These are phyloP conservation scores for Tipula confusa DNA, from an alignment of 2,888 invertebrate genomes.

Conservation along the genomic window DNA sequence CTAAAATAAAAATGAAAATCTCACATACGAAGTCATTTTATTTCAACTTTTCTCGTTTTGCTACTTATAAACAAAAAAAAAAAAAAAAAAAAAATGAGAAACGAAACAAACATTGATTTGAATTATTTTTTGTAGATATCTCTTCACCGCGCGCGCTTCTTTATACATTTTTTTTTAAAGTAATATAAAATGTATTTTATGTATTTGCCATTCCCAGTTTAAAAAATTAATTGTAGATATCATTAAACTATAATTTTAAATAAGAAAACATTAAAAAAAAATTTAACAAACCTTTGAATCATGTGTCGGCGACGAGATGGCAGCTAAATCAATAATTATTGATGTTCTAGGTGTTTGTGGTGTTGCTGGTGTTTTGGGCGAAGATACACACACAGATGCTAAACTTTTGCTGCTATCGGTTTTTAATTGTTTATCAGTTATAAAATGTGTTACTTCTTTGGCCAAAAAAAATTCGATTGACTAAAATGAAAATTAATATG, in stretches of 20 bases:
- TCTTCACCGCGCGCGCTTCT: neutral
- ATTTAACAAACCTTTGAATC: slow-evolving; percentile 40
- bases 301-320: slow-evolving; percentile 41
- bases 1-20: too few relatives aligned
- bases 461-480: slow-evolving; percentile 47
- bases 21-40: neutral
- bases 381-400: slow-evolving; percentile 26
- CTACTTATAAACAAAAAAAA: neutral
- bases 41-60: neutral
- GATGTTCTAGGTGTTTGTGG: slow-evolving; percentile 38
- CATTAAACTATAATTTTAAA: neutral
- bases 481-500: slow-evolving; percentile 34
- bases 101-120: neutral
- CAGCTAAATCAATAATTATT: slow-evolving; percentile 31
- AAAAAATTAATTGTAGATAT: neutral
- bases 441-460: slow-evolving; percentile 47
- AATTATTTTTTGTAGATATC: neutral
- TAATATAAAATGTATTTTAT: neutral
- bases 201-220: neutral
- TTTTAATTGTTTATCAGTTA: slow-evolving; percentile 45
- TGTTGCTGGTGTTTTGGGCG: slow-evolving; percentile 31
- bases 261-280: neutral
- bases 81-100: neutral
- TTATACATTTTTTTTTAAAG: neutral
- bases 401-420: slow-evolving; percentile 27